A percentile compares a stretch with the other conserved stretches of the same genome.
Evolutionary conservation across 2,797 vertebrate genomes (phyloP).

Genomic region (Phalanger gymnotis): DNA sequence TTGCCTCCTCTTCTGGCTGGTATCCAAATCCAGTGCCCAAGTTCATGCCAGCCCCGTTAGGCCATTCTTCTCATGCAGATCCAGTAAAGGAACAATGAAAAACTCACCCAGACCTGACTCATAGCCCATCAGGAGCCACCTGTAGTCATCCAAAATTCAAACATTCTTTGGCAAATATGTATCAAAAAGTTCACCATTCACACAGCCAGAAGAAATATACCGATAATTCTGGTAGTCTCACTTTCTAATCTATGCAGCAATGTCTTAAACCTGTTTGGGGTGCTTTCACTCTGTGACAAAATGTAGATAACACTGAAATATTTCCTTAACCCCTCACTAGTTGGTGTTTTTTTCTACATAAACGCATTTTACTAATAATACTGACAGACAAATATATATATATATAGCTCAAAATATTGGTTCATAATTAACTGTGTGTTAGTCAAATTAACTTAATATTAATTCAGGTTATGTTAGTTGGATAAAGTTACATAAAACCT

Average conservation of each 20-base stretch:
- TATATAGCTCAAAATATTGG: slow-evolving; percentile 63
- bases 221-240: not conserved
- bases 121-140: not conserved
- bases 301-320: slow-evolving; percentile 47
- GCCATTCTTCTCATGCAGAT: not conserved
- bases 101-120: not conserved
- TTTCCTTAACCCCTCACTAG: slow-evolving; percentile 45
- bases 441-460: slow-evolving; percentile 72
- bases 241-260: not conserved
- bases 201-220: not conserved
- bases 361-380: slow-evolving; percentile 81
- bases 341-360: slow-evolving; percentile 33
- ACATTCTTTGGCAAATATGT: not conserved
- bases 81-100: not conserved
- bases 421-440: slow-evolving; percentile 69
- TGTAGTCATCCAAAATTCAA: not conserved
- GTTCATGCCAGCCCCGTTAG: not conserved
- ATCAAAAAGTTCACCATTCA: not conserved
- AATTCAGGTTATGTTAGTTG: slow-evolving; percentile 59
- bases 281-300: not conserved
- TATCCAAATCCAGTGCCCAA: not conserved
- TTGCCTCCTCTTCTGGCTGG: not conserved
- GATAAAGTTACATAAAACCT: slow-evolving; percentile 50
- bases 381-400: slow-evolving; percentile 67
- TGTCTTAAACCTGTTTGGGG: not conserved